A percentile compares a stretch with the other conserved stretches of the same genome.
Evolutionary conservation across 2,888 invertebrate species (phyloP).

Genomic region (Polietes domitor): DNA sequence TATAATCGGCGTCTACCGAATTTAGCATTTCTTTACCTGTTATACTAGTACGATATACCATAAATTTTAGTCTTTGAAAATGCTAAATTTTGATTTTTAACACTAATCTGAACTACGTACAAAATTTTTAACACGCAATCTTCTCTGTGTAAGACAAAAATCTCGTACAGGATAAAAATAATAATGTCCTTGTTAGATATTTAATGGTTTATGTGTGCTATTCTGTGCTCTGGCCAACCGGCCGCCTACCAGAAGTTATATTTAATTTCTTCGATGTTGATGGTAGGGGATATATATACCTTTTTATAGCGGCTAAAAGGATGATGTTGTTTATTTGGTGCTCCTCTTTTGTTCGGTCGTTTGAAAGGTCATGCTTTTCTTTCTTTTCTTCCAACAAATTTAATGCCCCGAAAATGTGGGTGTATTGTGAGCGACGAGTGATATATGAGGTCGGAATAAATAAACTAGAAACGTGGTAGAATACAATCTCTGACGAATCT

Average conservation of each 20-base stretch:
- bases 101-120: too few relatives aligned
- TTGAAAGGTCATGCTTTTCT: background rate
- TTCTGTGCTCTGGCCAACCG: background rate
- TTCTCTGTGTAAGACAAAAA: background rate
- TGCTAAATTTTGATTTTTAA: too few relatives aligned
- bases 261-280: constrained; percentile 36
- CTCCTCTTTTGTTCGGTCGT: background rate
- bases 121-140: too few relatives aligned
- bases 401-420: background rate
- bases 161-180: background rate
- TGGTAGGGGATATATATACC: background rate
- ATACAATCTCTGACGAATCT: constrained; percentile 2
- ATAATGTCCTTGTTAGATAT: background rate
- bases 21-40: too few relatives aligned
- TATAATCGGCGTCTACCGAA: too few relatives aligned
- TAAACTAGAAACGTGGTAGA: background rate
- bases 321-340: background rate
- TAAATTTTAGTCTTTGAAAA: too few relatives aligned
- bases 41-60: too few relatives aligned
- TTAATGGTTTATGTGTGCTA: too few relatives aligned
- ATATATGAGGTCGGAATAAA: constrained; percentile 20
- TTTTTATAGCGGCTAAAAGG: background rate
- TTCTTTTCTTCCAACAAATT: background rate
- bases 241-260: constrained; percentile 2
- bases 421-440: background rate